Base-by-base conservation (phyloP, 35 echinoderm and acorn worm species). In the Apostichopus japonicus region DNA sequence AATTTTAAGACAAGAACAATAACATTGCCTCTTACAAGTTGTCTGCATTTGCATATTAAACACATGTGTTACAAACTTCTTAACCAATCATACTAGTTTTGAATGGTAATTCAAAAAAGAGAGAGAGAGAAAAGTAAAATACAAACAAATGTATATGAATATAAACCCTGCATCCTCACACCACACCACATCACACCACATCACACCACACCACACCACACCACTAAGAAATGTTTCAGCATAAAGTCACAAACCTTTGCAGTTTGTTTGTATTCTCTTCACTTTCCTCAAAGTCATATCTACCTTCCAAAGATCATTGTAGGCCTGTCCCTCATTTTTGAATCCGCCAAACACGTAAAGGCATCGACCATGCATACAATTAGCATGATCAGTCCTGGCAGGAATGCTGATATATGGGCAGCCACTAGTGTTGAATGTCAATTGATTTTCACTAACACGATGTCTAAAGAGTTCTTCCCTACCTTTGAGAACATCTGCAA, bases 281-380 rank as follows among this genome's bases (percentile, higher is more conserved):
- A 89, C 86, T 62, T 89, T 72, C 86, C 86, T 67, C 13, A 73
- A 72, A 63, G 63, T 89, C 24, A 89, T n/a, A 72, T 89, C 86
- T 5, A 89, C 62, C 62, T 54, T 89, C 86, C 86, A 89, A 8
- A 89, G 61, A 53, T 89, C 86, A 33, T 89, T 89, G 86, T 89
- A 89, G 33, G 86, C 86, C 63, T 89, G 86, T 4, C 86, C 86
- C 22, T 89, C 86, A 89, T 89, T 89, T 54, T 89, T 89, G 62
- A 89, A 89, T n/a, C 86, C 86, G 10, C 86, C 86, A 73, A 89
- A 89, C 9, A 25, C 72, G 61, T 72, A 89, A 15, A 89, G 62
- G n/a, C 72, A 62, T 53, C 56, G 56, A 14, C 86, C 86, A 53
- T 89, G 86, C n/a, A 89, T 89, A 23, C 86, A 89, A 56, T 63